Percentiles rank a stretch among this genome's conserved stretches.
Conservation (phyloP, 2,888 invertebrate species). For the Tiliacea citrago region DNA sequence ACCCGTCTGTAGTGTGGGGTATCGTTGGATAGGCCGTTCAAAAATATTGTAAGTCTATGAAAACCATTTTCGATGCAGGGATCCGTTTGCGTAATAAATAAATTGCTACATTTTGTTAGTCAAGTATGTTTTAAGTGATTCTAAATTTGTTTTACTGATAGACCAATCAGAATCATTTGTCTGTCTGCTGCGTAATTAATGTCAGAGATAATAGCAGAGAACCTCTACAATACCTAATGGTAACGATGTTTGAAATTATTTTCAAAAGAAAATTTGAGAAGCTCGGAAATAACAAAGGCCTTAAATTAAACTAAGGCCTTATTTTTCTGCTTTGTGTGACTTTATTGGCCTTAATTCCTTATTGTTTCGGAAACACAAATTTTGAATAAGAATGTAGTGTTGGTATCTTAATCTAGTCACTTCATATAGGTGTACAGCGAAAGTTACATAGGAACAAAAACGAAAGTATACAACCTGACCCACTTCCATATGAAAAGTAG, state of each 20-base stretch:
- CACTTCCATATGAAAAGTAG: constrained; percentile 11
- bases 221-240: background rate
- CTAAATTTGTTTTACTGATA: too few relatives aligned
- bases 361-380: background rate
- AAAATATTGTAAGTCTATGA: too few relatives aligned
- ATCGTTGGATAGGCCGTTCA: too few relatives aligned
- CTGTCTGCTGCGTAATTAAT: background rate
- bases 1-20: too few relatives aligned
- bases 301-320: background rate
- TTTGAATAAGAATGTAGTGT: background rate
- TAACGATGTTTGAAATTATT: background rate
- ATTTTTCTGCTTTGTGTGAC: background rate
- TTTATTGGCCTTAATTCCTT: background rate
- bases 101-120: too few relatives aligned
- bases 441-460: background rate
- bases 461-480: constrained; percentile 2
- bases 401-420: background rate
- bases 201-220: background rate
- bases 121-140: too few relatives aligned
- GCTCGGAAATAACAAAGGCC: background rate
- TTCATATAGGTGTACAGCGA: background rate
- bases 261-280: too few relatives aligned
- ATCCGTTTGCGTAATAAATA: too few relatives aligned
- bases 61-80: too few relatives aligned
- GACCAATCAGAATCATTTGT: background rate